A percentile compares a stretch with the other conserved stretches of the same genome.
phyloP scores from a whole-genome alignment of 1,140 invertebrate genomes.

The Akabosia matsudoensis region DNA sequence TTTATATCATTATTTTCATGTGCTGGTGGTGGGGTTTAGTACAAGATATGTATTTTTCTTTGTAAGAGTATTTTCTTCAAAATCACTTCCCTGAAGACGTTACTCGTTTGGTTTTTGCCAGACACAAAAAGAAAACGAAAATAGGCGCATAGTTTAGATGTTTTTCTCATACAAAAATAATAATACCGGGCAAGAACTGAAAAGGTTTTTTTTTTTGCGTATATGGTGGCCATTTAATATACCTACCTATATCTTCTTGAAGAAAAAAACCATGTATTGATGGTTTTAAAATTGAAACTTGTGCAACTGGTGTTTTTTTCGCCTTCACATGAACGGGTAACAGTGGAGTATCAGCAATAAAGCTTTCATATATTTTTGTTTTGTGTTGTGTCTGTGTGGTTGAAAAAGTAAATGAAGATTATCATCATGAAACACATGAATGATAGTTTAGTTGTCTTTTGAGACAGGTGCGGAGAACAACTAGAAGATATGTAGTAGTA shows the following conservation, averaged over 20 bases:
- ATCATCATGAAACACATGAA: background rate
- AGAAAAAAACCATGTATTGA: background rate
- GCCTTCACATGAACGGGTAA: background rate
- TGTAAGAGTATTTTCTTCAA: too few relatives aligned
- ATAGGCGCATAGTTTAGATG: too few relatives aligned
- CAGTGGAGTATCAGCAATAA: background rate
- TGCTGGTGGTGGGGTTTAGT: too few relatives aligned
- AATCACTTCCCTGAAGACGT: too few relatives aligned
- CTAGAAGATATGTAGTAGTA: too few relatives aligned
- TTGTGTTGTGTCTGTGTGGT: background rate
- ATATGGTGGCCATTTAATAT: background rate
- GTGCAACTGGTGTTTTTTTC: background rate
- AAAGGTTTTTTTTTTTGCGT: background rate
- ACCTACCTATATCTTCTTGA: background rate
- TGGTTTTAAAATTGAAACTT: background rate
- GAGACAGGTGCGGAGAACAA: slow-evolving; percentile 34
- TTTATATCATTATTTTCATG: too few relatives aligned
- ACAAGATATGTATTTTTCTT: too few relatives aligned
- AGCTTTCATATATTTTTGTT: background rate
- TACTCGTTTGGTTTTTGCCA: too few relatives aligned
- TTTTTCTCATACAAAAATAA: too few relatives aligned
- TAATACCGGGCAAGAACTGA: too few relatives aligned
- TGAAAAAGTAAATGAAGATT: background rate
- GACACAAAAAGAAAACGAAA: too few relatives aligned
- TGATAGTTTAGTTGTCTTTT: slow-evolving; percentile 33